Evolutionary conservation across 2,797 vertebrate species (phyloP).

Genomic region (Toxotes lorentzi): DNA sequence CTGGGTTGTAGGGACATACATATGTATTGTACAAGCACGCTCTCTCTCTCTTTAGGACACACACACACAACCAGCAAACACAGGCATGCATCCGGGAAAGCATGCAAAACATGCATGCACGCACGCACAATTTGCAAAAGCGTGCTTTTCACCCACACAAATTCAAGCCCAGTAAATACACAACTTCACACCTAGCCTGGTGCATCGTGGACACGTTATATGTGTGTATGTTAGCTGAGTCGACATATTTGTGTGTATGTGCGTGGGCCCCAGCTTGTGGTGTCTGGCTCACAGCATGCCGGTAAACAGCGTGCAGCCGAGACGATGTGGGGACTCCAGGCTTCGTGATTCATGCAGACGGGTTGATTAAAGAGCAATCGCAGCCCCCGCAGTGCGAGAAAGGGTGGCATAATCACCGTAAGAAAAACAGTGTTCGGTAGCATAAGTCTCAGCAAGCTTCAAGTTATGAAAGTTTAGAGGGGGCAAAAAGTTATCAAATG

Average conservation of each 20-base stretch:
- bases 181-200: constrained; percentile 25
- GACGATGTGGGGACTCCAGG: constrained; percentile 65
- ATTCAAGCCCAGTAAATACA: not conserved
- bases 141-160: constrained; percentile 19
- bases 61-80: constrained; percentile 25
- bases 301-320: constrained; percentile 71
- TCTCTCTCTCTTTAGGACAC: constrained; percentile 9
- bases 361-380: constrained; percentile 81
- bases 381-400: constrained; percentile 67
- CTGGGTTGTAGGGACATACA: constrained; percentile 33
- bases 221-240: constrained; percentile 35
- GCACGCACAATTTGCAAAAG: constrained; percentile 25
- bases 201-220: constrained; percentile 32
- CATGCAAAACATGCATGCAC: constrained; percentile 27
- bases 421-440: constrained; percentile 63
- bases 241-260: constrained; percentile 38
- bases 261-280: constrained; percentile 60
- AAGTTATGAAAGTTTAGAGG: constrained; percentile 54
- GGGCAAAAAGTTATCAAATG: constrained; percentile 50
- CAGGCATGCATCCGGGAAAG: constrained; percentile 8
- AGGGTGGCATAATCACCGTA: constrained; percentile 70
- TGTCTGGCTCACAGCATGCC: constrained; percentile 70
- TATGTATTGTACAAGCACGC: constrained; percentile 37
- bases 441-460: constrained; percentile 60
- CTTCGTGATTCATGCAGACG: constrained; percentile 72